phyloP scores from a whole-genome alignment of 2,113 vertebrate genomes.

The Podarcis muralis region DNA sequence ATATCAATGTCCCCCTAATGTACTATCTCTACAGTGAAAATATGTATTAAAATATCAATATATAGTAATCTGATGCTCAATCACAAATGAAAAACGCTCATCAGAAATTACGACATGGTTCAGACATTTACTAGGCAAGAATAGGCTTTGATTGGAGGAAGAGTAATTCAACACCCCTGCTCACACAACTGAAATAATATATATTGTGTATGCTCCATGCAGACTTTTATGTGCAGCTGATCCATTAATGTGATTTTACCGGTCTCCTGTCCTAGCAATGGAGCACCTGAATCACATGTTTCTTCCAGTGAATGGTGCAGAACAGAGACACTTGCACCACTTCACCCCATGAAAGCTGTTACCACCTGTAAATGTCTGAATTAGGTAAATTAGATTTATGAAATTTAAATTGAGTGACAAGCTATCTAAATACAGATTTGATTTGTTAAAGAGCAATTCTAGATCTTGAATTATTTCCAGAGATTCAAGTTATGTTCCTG shows the following conservation, averaged over 20 bases:
- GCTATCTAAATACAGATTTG: constrained; percentile 31
- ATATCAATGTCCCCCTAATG: constrained; percentile 31
- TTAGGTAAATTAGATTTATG: neutral
- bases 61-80: neutral
- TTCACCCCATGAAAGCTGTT: neutral
- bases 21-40: constrained; percentile 12
- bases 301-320: neutral
- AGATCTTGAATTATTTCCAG: constrained; percentile 8
- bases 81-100: constrained; percentile 1
- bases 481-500: neutral
- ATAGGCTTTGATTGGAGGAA: neutral
- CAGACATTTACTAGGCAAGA: neutral
- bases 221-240: neutral
- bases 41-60: constrained; percentile 23
- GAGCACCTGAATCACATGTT: neutral
- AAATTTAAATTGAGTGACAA: constrained; percentile 29
- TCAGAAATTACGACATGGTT: neutral
- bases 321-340: neutral
- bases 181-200: neutral
- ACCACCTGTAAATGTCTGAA: neutral
- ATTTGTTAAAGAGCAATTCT: constrained; percentile 26
- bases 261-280: neutral
- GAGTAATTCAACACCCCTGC: neutral
- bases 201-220: neutral
- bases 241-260: neutral